Evolutionary conservation across 2,888 invertebrate genomes (phyloP).

Genomic region (Tetragonisca angustula): DNA sequence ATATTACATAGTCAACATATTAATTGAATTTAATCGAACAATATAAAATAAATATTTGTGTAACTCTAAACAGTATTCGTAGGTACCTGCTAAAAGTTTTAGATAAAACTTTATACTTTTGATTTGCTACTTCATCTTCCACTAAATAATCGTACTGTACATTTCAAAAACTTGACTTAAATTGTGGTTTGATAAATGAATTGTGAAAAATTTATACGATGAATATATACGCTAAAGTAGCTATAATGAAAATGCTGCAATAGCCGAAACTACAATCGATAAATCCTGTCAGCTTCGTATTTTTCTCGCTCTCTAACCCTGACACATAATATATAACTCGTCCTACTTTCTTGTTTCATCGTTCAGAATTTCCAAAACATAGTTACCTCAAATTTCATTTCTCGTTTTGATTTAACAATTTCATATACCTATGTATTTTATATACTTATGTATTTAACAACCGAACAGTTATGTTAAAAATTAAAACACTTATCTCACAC

Average conservation of each 20-base stretch:
- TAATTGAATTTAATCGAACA: background rate
- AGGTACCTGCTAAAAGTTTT: background rate
- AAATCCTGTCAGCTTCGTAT: slow-evolving; percentile 15
- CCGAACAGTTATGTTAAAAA: background rate
- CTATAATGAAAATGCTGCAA: background rate
- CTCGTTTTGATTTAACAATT: background rate
- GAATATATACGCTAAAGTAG: background rate
- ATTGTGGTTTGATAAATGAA: background rate
- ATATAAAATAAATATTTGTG: background rate
- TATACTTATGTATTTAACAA: no score
- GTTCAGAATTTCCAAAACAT: background rate
- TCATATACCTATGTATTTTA: background rate
- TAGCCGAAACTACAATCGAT: slow-evolving; percentile 34
- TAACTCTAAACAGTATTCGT: background rate
- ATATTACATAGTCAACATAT: background rate
- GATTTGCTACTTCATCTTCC: background rate
- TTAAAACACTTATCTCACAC: background rate
- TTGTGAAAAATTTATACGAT: slow-evolving; percentile 9
- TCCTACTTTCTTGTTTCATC: slow-evolving; percentile 11
- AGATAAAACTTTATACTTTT: background rate
- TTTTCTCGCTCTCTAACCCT: slow-evolving; percentile 17
- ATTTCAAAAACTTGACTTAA: background rate
- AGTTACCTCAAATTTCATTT: slow-evolving; percentile 4
- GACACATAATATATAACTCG: slow-evolving; percentile 32
- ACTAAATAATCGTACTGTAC: background rate